A percentile compares a stretch with the other conserved stretches of the same genome.
These are phyloP conservation scores for Brachionus koreanus DNA, from an alignment of 1,140 invertebrate species.

Conservation along the genomic window DNA sequence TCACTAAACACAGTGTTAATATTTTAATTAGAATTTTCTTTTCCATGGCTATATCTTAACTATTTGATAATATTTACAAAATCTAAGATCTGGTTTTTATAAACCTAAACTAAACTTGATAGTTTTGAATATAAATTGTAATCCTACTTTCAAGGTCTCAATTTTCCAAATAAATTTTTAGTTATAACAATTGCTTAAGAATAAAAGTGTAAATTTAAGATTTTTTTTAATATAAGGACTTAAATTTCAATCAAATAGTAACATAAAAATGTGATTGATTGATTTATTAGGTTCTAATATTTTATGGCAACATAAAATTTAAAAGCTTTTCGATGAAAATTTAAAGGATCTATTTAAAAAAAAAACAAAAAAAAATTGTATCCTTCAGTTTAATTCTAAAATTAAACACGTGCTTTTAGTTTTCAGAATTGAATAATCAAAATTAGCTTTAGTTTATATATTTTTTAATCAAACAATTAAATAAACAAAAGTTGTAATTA, in stretches of 20 bases:
- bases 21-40: not conserved
- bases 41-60: not conserved
- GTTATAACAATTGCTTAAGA: not conserved
- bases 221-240: too few relatives aligned
- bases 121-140: not conserved
- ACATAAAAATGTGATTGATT: too few relatives aligned
- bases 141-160: not conserved
- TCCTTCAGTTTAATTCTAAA: too few relatives aligned
- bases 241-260: too few relatives aligned
- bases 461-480: not conserved
- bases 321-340: too few relatives aligned
- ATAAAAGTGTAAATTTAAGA: too few relatives aligned
- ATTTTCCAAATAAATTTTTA: not conserved
- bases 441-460: not conserved
- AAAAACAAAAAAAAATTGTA: too few relatives aligned
- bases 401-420: too few relatives aligned
- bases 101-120: not conserved
- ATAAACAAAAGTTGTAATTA: not conserved
- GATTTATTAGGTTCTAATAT: too few relatives aligned
- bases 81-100: not conserved
- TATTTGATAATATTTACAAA: not conserved
- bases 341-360: too few relatives aligned
- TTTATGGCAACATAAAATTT: too few relatives aligned
- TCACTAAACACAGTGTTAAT: not conserved
- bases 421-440: too few relatives aligned